Base-by-base conservation (phyloP, 2,888 invertebrate genomes). In the Oscheius sp. region DNA sequence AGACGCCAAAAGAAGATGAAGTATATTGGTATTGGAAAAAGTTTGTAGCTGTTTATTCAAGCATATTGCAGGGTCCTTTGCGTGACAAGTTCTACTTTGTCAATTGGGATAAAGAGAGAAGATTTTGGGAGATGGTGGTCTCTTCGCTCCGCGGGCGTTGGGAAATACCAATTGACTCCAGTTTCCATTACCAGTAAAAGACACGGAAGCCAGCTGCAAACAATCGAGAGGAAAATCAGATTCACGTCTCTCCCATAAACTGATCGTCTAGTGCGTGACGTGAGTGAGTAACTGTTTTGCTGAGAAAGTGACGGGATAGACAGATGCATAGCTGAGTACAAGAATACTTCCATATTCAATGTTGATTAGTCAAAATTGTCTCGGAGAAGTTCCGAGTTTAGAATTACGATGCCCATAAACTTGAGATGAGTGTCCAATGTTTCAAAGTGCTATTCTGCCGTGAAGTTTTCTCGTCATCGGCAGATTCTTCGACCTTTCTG, bases 381-480 rank as follows among this genome's bases (percentile, higher is more conserved):
- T 42, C 42, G 42, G 42, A 42, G 17, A 42, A 42, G 42, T n/a
- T n/a, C n/a, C 42, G 29, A 52, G 29, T 5, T 52, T 52, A 52
- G 25, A n/a, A 27, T 29, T 52, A 52, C n/a, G 52, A 52, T 20
- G 42, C n/a, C n/a, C n/a, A 42, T n/a, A 1, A 27, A 29, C 25
- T 20, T 29, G 52, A 27, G 52, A 52, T 52, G 29, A 27, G 27
- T 55, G 23, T 33, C 17, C 37, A 55, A 55, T 55, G 55, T 25
- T 33, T 55, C 55, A 55, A 55, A n/a, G 12, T 17, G 55, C 34
- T 34, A 55, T 55, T 55, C 20, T 55, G 33, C 55, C 55, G 55
- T 55, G 55, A 55, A 55, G n/a, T 55, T 42, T 20, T 4, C 15
- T 15, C 20, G 42, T 42, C 42, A 42, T 42, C n/a, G n/a, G n/a